Conservation (phyloP, 2,113 vertebrate genomes). For the Pteruthius melanotis region DNA sequence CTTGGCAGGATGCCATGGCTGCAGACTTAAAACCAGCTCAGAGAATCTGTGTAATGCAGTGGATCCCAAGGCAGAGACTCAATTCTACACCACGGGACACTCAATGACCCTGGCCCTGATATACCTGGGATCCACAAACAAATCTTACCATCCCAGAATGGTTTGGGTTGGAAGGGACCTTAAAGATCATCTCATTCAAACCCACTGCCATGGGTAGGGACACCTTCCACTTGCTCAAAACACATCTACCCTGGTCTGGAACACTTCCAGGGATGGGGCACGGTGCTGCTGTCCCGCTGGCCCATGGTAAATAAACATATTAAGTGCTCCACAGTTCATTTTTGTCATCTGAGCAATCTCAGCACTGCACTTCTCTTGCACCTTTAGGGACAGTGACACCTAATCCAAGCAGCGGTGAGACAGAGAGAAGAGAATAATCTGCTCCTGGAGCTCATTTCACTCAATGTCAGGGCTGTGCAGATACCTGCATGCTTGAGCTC, state of each 20-base stretch:
- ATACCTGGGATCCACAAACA: background rate
- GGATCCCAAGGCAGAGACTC: background rate
- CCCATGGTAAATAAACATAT: rapidly evolving
- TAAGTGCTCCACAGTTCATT: background rate
- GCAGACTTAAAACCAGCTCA: background rate
- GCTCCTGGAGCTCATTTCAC: background rate
- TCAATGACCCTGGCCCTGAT: background rate
- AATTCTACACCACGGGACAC: background rate
- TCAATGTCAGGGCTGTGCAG: background rate
- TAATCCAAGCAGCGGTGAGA: background rate
- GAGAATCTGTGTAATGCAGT: background rate
- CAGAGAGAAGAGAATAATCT: background rate
- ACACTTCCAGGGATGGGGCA: background rate
- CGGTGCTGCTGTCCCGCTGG: background rate
- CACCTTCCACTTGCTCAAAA: background rate
- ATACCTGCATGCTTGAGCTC: background rate
- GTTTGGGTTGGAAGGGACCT: background rate
- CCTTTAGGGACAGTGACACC: background rate
- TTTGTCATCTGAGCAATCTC: background rate
- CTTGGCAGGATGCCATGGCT: background rate
- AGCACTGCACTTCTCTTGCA: background rate
- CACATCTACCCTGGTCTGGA: background rate
- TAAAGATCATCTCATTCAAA: background rate
- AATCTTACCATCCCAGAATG: background rate
- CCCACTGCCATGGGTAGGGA: background rate